phyloP scores from a whole-genome alignment of 2,113 vertebrate genomes.

The Antechinus stuartii region DNA sequence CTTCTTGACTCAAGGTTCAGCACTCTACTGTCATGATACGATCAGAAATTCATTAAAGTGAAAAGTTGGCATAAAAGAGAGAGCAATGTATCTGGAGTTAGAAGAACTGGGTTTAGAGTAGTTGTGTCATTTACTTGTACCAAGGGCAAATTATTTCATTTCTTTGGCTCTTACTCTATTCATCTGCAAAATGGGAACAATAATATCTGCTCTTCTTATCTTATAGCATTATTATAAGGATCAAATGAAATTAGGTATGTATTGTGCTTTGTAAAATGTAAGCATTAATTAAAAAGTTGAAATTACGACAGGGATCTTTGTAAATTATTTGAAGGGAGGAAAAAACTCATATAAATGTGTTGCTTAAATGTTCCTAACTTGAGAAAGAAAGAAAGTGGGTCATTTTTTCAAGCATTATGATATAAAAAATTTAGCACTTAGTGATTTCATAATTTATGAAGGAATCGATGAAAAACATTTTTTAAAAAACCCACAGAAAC shows the following conservation, averaged over 20 bases:
- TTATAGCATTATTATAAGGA: not conserved
- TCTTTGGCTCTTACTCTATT: conserved; percentile 10
- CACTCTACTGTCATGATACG: conserved; percentile 2
- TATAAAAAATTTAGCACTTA: not conserved
- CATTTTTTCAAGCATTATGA: not conserved
- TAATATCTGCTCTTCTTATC: not conserved
- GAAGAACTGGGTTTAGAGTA: conserved; percentile 23
- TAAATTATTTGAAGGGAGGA: not conserved
- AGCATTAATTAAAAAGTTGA: not conserved
- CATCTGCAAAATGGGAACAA: not conserved
- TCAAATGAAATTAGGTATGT: not conserved
- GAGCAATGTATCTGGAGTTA: conserved; percentile 22
- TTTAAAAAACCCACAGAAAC: not conserved
- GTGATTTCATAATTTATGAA: not conserved
- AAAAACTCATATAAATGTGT: not conserved
- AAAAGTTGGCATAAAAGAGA: not conserved
- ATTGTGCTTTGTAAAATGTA: not conserved
- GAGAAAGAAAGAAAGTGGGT: not conserved
- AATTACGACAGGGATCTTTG: not conserved
- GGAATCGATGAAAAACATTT: not conserved
- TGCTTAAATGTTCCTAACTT: not conserved
- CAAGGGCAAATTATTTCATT: conserved; percentile 52
- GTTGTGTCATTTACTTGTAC: conserved; percentile 26
- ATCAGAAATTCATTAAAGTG: conserved; percentile 27
- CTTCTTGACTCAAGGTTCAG: not conserved